Percentiles rank a stretch among this genome's conserved stretches.
phyloP scores from a whole-genome alignment of 1,140 invertebrate species.

The Sarcophaga peregrina region DNA sequence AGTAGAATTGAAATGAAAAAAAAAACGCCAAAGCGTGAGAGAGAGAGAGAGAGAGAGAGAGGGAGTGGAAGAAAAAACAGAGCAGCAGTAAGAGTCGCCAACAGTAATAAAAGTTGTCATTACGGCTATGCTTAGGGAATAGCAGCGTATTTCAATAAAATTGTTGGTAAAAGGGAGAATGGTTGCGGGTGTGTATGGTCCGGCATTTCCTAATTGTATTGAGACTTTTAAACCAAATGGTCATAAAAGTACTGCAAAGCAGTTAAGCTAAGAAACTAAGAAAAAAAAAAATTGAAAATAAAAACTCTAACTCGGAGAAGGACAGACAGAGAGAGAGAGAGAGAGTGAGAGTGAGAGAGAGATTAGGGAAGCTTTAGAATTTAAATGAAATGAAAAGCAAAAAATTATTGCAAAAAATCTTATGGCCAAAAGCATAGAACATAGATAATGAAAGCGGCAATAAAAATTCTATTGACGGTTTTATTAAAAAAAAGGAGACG shows the following conservation, averaged over 20 bases:
- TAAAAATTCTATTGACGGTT: neutral
- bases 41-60: neutral
- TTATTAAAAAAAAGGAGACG: neutral
- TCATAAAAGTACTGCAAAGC: neutral
- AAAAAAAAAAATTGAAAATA: too few species aligned
- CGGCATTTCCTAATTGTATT: neutral
- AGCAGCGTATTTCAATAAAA: neutral
- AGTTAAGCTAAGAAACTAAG: neutral
- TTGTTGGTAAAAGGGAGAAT: neutral
- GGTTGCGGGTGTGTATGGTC: neutral
- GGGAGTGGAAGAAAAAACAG: neutral
- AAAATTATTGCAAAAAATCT: neutral
- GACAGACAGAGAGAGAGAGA: neutral
- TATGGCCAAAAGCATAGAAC: neutral
- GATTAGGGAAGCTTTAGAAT: neutral
- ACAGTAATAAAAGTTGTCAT: neutral
- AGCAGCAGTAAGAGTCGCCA: neutral
- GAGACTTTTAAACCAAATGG: constrained; percentile 7
- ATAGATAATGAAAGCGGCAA: neutral
- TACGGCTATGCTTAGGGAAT: constrained; percentile 2
- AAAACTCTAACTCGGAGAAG: too few species aligned
- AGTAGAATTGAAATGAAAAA: too few species aligned
- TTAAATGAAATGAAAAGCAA: neutral
- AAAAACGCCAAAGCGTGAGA: too few species aligned
- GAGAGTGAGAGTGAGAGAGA: neutral